Evolutionary conservation across 2,888 invertebrate species (phyloP).

Genomic region (Stegophylla sp.): DNA sequence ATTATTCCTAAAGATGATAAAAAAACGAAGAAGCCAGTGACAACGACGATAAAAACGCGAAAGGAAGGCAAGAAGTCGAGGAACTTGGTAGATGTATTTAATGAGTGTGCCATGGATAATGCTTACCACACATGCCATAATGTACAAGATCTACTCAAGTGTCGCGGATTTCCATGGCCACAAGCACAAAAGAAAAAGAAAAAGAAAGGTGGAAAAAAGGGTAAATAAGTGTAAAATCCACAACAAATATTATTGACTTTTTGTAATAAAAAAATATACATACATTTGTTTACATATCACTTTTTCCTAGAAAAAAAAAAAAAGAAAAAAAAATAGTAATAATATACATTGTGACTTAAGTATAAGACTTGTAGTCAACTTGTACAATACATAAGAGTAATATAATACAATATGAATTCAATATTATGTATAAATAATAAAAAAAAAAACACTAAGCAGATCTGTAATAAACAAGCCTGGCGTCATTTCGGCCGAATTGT

Average conservation of each 20-base stretch:
- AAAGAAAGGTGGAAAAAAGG: conserved; percentile 66
- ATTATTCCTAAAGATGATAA: conserved; percentile 52
- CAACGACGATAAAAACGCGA: conserved; percentile 55
- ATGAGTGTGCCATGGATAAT: conserved; percentile 90
- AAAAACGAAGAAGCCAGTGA: conserved; percentile 60
- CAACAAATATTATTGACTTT: conserved; percentile 46
- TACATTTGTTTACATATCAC: conserved; percentile 54
- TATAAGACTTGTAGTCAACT: conserved; percentile 33
- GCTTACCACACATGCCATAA: conserved; percentile 93
- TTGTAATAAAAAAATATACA: conserved; percentile 58
- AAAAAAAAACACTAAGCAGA: conserved; percentile 57
- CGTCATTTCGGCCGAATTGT: conserved; percentile 55
- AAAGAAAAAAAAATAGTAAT: conserved; percentile 50
- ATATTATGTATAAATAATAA: conserved; percentile 48
- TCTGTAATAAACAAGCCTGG: conserved; percentile 59
- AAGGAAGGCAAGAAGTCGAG: conserved; percentile 68
- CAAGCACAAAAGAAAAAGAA: conserved; percentile 87
- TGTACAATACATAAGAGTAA: conserved; percentile 50
- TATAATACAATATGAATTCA: conserved; percentile 55
- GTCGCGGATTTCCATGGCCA: conserved; percentile 88
- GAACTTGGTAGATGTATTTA: conserved; percentile 83
- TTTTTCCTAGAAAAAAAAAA: conserved; percentile 54
- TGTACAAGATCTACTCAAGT: conserved; percentile 84
- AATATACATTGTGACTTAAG: conserved; percentile 51
- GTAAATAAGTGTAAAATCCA: conserved; percentile 40